Evolutionary conservation across 2,797 vertebrate genomes (phyloP), one percentile per base, ranked within the genome.

Genomic region (Neosilurus hyrtlii): DNA sequence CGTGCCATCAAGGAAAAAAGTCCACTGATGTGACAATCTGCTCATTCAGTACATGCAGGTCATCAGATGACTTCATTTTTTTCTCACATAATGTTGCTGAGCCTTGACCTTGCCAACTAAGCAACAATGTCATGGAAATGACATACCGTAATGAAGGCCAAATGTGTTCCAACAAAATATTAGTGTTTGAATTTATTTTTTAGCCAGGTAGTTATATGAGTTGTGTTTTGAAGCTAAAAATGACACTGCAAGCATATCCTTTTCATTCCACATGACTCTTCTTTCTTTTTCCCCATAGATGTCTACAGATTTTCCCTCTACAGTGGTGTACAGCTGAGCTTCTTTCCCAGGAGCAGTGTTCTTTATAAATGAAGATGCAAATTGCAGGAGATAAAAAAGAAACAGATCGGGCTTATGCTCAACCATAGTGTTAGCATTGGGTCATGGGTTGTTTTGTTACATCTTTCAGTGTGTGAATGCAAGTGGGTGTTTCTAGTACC

Each of bases 201-300:
- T 4, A 43, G 43, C 43, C 43, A 43, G 8, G 43, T 43, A 43
- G 43, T 43, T 43, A 73, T 30, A 73, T 18, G 24, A 43, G 15
- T 73, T 86, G 86, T 82, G 87, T 87, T 91, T 88, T 4, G 15
- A 86, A 76, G 88, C 88, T 90, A 89, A 57, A 85, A 82, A 91
- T 86, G 86, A 89, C 83, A 52, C 90, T 87, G 87, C 86, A 89
- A 90, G 87, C 90, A 87, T 88, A 90, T 91, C 79, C 85, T 92
- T 90, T 88, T 88, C 63, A 79, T 62, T 83, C 91, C 91, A 91
- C 91, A 92, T 90, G 89, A 91, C 54, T 71, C 86, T 80, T 77
- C 59, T 86, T 11, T 49, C 80, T 79, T 80, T 84, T 59, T 37
- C 68, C 81, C 22, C 68, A 54, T 52, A 63, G 59, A 18, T 57